Percentiles rank a stretch among this genome's conserved stretches.
Conservation (phyloP, 2,797 vertebrate species). For the Xenopus petersii region DNA sequence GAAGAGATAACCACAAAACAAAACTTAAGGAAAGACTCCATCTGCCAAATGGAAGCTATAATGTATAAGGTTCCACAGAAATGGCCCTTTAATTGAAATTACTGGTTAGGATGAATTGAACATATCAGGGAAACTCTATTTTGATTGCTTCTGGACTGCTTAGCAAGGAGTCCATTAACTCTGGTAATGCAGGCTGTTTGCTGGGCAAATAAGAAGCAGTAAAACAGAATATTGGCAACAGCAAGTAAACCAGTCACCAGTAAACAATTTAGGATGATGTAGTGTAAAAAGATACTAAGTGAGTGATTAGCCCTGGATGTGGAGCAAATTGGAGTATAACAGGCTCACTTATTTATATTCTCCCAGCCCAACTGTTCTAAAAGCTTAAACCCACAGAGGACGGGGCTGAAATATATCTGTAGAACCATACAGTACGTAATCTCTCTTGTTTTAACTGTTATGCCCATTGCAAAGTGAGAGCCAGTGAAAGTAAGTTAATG, state of each 20-base stretch:
- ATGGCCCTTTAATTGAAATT: conserved; percentile 80
- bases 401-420: too few relatives aligned
- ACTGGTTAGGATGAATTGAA: conserved; percentile 61
- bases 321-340: background rate
- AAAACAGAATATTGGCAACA: conserved; percentile 6
- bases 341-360: too few relatives aligned
- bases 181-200: conserved; percentile 21
- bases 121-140: conserved; percentile 55
- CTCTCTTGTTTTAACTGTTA: too few relatives aligned
- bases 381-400: too few relatives aligned
- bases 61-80: conserved; percentile 69
- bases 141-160: conserved; percentile 57
- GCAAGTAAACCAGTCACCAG: background rate
- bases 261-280: background rate
- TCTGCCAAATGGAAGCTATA: conserved; percentile 65
- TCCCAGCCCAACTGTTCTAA: too few relatives aligned
- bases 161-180: conserved; percentile 60
- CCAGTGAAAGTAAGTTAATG: too few relatives aligned
- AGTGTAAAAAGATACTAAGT: conserved; percentile 4
- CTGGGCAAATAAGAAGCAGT: conserved; percentile 34
- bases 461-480: too few relatives aligned
- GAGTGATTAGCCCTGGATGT: background rate
- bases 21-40: conserved; percentile 57
- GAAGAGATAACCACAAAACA: conserved; percentile 59
- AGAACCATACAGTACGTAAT: too few relatives aligned